phyloP scores from a whole-genome alignment of 2,113 vertebrate genomes.

The Burhinus bistriatus region DNA sequence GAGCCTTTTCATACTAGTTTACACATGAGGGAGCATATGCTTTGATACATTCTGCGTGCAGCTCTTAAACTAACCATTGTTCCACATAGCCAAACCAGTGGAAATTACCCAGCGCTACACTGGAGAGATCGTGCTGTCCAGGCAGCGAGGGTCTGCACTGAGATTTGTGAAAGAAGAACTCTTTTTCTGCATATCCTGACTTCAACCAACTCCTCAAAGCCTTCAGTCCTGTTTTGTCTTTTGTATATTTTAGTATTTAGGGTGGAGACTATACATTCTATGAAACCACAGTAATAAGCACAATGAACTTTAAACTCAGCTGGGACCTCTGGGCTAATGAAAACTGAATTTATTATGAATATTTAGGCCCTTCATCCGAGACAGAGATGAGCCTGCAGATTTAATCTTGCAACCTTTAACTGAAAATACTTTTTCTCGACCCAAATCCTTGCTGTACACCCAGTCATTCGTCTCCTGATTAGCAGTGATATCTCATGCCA shows the following conservation, averaged over 20 bases:
- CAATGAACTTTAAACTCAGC: neutral
- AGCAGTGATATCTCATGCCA: neutral
- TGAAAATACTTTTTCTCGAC: neutral
- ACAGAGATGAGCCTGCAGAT: neutral
- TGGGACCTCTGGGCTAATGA: neutral
- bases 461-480: neutral
- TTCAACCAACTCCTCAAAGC: neutral
- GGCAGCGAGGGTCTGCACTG: too few relatives aligned
- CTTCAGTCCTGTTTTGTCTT: neutral
- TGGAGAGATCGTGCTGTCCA: neutral
- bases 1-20: neutral
- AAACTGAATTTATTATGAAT: neutral
- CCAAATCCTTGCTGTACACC: neutral
- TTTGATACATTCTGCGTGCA: neutral
- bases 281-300: neutral
- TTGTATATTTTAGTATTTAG: neutral
- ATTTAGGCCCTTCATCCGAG: neutral
- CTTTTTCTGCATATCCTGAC: neutral
- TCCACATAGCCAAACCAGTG: neutral
- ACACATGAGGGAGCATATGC: neutral
- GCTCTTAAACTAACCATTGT: neutral
- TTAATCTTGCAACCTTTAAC: neutral
- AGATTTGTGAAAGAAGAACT: neutral
- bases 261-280: neutral
- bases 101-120: neutral